Conservation (phyloP, 1,140 invertebrate genomes). For the Heliconius eleuchia region DNA sequence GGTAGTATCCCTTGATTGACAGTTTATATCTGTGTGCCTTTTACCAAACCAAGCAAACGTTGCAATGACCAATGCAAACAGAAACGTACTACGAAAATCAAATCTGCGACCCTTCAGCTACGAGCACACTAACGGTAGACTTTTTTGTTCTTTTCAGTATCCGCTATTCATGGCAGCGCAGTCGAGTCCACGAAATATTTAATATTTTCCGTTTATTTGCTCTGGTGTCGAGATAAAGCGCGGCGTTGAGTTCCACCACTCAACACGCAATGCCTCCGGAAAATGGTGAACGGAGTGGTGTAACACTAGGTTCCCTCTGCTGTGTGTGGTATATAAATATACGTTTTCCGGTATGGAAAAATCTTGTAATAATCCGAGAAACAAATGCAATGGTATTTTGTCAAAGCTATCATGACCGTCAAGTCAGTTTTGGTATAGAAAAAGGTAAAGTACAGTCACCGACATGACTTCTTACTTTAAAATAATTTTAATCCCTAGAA, state of each 20-base stretch:
- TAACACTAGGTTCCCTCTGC: too few species aligned
- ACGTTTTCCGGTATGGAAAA: neutral
- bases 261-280: too few species aligned
- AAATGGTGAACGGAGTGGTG: too few species aligned
- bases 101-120: constrained; percentile 9
- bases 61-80: constrained; percentile 3
- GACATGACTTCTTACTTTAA: neutral
- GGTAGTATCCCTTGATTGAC: neutral
- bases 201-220: too few species aligned
- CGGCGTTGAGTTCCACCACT: too few species aligned
- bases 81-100: constrained; percentile 3
- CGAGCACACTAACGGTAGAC: neutral
- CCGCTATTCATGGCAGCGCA: neutral
- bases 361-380: neutral
- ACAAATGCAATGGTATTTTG: constrained; percentile 19
- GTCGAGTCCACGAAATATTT: too few species aligned
- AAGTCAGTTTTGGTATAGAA: constrained; percentile 50
- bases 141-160: neutral
- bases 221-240: too few species aligned
- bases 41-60: constrained; percentile 15
- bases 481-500: neutral
- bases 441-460: constrained; percentile 50
- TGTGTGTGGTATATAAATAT: neutral
- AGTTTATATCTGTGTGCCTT: constrained; percentile 3
- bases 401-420: constrained; percentile 42